phyloP scores from a whole-genome alignment of 2,888 invertebrate genomes.

The Diachrysia chrysitis region DNA sequence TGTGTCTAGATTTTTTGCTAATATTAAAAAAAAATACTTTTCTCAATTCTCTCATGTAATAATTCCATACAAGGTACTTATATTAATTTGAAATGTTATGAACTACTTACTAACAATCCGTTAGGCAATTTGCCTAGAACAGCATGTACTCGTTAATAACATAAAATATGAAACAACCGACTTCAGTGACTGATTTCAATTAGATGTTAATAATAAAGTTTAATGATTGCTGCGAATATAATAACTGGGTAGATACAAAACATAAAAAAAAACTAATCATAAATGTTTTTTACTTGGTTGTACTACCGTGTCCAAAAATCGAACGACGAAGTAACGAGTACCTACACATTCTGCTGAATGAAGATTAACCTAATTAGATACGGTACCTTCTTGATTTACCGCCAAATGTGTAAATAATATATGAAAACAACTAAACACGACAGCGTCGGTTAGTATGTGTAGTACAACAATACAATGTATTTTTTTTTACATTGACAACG shows the following conservation, averaged over 20 bases:
- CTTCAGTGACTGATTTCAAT: background rate
- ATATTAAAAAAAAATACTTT: too few relatives aligned
- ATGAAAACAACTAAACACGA: constrained; percentile 1
- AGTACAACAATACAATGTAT: background rate
- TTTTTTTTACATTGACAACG: constrained; percentile 31
- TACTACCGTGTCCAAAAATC: constrained; percentile 40
- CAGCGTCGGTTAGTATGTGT: background rate
- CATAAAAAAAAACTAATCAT: background rate
- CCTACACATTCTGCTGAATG: constrained; percentile 54
- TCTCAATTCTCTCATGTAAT: too few relatives aligned
- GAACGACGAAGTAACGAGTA: constrained; percentile 27
- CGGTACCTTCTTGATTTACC: constrained; percentile 26
- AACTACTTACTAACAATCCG: background rate
- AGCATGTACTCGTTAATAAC: background rate
- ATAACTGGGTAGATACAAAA: background rate
- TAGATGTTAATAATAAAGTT: background rate
- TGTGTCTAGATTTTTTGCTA: constrained; percentile 4
- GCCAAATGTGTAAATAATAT: constrained; percentile 20
- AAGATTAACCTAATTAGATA: constrained; percentile 58
- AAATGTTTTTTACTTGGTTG: constrained; percentile 24
- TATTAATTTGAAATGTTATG: too few relatives aligned
- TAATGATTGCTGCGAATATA: background rate
- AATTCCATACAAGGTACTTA: too few relatives aligned
- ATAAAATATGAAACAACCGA: background rate
- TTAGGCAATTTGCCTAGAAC: background rate